Evolutionary conservation across 2,113 vertebrate genomes (phyloP).

Genomic region (Cnemophilus loriae): DNA sequence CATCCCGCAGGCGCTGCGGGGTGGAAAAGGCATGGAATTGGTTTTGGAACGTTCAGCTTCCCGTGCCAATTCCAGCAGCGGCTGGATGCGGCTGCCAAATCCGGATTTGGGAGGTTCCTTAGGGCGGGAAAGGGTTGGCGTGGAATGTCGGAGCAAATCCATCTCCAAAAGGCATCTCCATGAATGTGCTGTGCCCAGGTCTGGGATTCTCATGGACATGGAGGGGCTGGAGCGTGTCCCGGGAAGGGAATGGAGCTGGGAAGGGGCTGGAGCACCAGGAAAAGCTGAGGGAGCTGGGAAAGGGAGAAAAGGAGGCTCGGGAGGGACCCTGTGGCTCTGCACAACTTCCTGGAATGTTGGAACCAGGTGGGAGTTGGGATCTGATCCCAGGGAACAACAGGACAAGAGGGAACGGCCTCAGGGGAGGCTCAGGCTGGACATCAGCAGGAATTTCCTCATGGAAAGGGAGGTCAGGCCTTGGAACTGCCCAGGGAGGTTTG

Average conservation of each 20-base stretch:
- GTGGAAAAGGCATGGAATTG: background rate
- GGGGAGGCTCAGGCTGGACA: background rate
- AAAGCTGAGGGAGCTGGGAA: background rate
- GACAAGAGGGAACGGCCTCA: accelerated
- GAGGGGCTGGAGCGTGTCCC: background rate
- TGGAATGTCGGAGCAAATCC: background rate
- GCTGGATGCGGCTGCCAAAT: accelerated
- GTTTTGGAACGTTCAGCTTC: accelerated
- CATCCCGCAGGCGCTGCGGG: accelerated
- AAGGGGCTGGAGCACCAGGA: background rate
- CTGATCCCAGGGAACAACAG: background rate
- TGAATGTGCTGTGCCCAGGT: background rate
- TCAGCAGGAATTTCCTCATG: background rate
- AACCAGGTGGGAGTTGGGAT: background rate
- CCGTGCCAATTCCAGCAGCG: background rate
- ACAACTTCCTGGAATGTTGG: background rate
- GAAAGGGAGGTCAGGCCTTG: background rate
- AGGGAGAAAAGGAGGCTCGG: background rate
- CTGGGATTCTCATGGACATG: background rate
- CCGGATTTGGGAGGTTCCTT: background rate
- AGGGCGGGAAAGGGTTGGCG: background rate
- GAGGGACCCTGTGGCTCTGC: background rate
- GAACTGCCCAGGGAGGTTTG: background rate
- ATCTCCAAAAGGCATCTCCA: accelerated
- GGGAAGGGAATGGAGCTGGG: background rate